phyloP scores from a whole-genome alignment of 2,888 invertebrate species.

The Rutpela maculata region DNA sequence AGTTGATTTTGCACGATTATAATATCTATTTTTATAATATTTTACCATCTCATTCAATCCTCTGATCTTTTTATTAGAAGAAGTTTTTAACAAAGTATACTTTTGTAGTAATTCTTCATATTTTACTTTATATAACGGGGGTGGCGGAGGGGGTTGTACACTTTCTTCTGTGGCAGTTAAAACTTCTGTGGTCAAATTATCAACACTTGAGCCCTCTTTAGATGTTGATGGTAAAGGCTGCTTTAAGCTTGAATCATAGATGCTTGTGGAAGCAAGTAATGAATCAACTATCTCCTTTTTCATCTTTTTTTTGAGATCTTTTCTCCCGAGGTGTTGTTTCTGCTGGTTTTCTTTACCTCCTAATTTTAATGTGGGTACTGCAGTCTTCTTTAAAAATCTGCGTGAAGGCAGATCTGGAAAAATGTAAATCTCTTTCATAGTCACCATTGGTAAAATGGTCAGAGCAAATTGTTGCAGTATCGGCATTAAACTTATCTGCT shows the following conservation, averaged over 20 bases:
- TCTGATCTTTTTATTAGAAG: no score
- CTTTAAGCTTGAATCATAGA: not conserved
- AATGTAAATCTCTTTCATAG: no score
- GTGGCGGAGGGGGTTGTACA: not conserved
- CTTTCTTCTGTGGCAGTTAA: slow-evolving; percentile 8
- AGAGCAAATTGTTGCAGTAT: no score
- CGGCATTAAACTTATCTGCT: no score
- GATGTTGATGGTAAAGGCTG: slow-evolving; percentile 1
- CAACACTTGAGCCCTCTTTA: slow-evolving; percentile 8
- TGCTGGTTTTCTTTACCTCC: no score
- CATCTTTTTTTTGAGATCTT: no score
- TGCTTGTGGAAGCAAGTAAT: slow-evolving; percentile 8
- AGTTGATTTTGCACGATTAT: not conserved
- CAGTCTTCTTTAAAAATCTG: no score
- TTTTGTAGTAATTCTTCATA: slow-evolving; percentile 8
- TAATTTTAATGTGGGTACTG: no score
- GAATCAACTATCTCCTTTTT: slow-evolving; percentile 2
- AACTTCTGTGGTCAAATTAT: not conserved
- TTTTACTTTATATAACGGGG: no score
- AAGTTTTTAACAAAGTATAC: not conserved
- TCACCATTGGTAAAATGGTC: no score
- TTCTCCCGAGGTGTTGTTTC: no score
- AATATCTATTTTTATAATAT: slow-evolving; percentile 10
- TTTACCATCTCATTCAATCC: slow-evolving; percentile 1
- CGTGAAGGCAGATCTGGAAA: no score